Base-by-base conservation (phyloP, 2,797 vertebrate genomes). In the Salarias fasciatus region DNA sequence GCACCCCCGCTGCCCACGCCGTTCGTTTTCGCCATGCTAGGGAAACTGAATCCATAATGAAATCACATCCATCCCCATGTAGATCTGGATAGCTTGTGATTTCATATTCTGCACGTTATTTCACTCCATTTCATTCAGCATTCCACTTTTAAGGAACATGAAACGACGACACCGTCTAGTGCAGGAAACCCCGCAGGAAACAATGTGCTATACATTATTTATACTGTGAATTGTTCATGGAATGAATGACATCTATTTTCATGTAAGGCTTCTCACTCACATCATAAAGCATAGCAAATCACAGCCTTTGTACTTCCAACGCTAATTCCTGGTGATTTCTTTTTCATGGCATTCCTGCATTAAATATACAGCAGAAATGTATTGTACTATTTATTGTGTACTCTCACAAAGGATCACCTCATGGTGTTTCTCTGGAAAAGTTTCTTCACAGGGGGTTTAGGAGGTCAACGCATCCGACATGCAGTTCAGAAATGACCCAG, bases 71-170 rank as follows among this genome's bases (percentile, higher is more conserved):
- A 36, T 66, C 55, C 18, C 55, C 55, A 67, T 69, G 8, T 43
- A 50, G 35, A 64, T 44, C 44, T 38, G 28, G 28, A 63, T 24
- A 24, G 63, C 65, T 30, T 63, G 36, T 72, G 57, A 72, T 71
- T 82, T 53, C 13, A 73, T 54, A 74, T 80, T 75, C 70, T 54
- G 29, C 45, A 61, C 3, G 2, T 70, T 54, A 56, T 66, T 65
- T 58, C 41, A 48, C 10, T 2, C 13, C 36, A 33, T 59, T 75
- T 70, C 49, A 69, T 73, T 65, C 60, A 11, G 67, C 52, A 43
- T 63, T 29, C 76, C 38, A 50, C 53, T 81, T 70, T 54, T 37
- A 61, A 57, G 61, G 43, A 53, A 61, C 63, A 67, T 66, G 50
- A 78, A 81, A 78, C 29, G 11, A 36, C 41, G 36, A 56, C 46